phyloP scores from a whole-genome alignment of 92 coral and sea anemone species.

The Epizoanthus stellaris region DNA sequence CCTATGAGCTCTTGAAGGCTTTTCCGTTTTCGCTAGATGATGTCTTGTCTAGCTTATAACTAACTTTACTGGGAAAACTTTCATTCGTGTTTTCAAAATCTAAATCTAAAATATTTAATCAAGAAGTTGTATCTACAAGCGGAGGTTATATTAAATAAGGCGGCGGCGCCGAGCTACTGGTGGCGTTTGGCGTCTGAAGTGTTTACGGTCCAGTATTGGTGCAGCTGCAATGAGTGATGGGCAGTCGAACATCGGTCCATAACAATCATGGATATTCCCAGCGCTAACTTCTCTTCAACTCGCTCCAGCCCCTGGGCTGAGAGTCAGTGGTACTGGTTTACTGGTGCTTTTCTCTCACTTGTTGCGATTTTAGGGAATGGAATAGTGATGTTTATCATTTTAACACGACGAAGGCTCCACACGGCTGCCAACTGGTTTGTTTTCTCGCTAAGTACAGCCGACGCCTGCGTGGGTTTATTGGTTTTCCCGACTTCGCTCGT shows the following conservation, averaged over 20 bases:
- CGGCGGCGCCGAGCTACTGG: too few relatives aligned
- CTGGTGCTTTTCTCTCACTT: background rate
- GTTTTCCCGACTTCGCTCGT: slow-evolving; percentile 3
- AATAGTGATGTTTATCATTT: background rate
- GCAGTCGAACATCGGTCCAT: background rate
- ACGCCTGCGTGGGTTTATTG: background rate
- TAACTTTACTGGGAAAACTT: background rate
- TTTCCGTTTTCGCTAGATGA: background rate
- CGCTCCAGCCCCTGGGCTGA: background rate
- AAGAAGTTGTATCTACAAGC: background rate
- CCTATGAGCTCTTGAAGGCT: background rate
- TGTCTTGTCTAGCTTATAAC: background rate
- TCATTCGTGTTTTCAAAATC: background rate
- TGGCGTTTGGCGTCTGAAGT: background rate
- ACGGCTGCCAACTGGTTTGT: slow-evolving; percentile 12
- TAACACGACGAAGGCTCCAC: background rate
- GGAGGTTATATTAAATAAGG: background rate
- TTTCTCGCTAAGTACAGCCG: slow-evolving; percentile 7
- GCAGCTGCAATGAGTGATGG: background rate
- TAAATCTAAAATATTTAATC: background rate
- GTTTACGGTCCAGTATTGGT: background rate
- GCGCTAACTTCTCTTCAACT: background rate
- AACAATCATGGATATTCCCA: background rate
- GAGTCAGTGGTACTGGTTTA: background rate
- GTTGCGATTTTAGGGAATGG: background rate